phyloP scores from a whole-genome alignment of 2,113 vertebrate species.

The Serilophus lunatus region DNA sequence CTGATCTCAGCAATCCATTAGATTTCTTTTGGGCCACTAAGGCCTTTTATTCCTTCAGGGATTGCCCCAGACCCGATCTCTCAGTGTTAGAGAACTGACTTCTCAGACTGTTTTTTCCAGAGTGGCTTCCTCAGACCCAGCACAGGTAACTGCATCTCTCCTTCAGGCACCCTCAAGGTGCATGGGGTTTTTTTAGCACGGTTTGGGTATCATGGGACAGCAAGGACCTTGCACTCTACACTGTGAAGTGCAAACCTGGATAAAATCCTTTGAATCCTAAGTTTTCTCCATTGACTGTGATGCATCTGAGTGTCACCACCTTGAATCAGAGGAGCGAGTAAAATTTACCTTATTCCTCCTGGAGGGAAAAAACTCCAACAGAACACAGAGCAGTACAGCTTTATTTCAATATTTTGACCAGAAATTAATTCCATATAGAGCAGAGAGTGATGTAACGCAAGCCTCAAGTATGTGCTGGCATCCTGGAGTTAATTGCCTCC shows the following conservation, averaged over 20 bases:
- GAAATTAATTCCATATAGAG: not conserved
- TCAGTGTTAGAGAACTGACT: accelerated
- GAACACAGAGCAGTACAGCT: not conserved
- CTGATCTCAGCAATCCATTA: not conserved
- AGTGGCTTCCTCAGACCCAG: not conserved
- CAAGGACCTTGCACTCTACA: not conserved
- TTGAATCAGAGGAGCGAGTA: not conserved
- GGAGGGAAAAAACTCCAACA: not conserved
- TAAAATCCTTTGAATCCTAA: not conserved
- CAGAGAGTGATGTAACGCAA: not conserved
- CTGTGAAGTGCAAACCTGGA: not conserved
- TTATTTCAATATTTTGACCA: not conserved
- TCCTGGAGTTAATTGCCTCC: not conserved
- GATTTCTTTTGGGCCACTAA: not conserved
- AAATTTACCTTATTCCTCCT: not conserved
- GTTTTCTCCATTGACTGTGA: not conserved
- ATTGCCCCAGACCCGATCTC: not conserved
- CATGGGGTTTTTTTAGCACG: not conserved
- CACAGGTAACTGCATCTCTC: too few species aligned
- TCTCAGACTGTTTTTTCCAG: not conserved
- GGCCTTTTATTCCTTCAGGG: not conserved
- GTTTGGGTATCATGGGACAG: not conserved
- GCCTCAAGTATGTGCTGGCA: not conserved
- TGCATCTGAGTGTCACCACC: not conserved
- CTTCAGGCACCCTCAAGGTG: not conserved